phyloP scores from a whole-genome alignment of 2,113 vertebrate species.

The Columbina picui region DNA sequence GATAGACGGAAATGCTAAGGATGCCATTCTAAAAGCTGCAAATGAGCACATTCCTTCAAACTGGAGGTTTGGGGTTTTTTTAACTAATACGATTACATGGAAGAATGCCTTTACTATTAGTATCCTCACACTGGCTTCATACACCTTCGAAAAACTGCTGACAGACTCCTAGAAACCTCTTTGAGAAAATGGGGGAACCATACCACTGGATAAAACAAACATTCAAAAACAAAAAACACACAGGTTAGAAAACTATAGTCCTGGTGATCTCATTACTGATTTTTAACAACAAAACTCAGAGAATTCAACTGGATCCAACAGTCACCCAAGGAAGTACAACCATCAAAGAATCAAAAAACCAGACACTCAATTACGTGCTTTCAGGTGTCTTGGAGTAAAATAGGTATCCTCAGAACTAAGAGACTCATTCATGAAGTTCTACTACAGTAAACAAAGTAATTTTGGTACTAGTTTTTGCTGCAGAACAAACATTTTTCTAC shows the following conservation, averaged over 20 bases:
- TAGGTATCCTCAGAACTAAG: background rate
- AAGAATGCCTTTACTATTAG: background rate
- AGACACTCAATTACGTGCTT: background rate
- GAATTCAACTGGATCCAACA: background rate
- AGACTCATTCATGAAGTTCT: background rate
- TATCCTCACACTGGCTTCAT: background rate
- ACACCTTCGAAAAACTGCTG: background rate
- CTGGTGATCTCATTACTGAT: background rate
- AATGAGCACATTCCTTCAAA: background rate
- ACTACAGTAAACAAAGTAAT: background rate
- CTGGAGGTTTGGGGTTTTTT: rapidly evolving
- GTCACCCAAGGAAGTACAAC: background rate
- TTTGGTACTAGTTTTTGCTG: background rate
- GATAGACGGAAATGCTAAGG: background rate
- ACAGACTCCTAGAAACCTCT: background rate
- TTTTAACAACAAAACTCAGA: background rate
- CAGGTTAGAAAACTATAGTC: background rate
- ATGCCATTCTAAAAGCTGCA: background rate
- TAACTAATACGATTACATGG: background rate
- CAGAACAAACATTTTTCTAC: background rate
- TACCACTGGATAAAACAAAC: background rate
- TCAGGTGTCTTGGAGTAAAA: background rate
- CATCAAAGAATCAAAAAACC: background rate
- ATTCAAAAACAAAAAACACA: background rate
- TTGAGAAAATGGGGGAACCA: background rate